Evolutionary conservation across 53 echinoderm and acorn worm species (phyloP), one percentile per base, ranked within the genome.

Genomic region (Actinopyga echinites): DNA sequence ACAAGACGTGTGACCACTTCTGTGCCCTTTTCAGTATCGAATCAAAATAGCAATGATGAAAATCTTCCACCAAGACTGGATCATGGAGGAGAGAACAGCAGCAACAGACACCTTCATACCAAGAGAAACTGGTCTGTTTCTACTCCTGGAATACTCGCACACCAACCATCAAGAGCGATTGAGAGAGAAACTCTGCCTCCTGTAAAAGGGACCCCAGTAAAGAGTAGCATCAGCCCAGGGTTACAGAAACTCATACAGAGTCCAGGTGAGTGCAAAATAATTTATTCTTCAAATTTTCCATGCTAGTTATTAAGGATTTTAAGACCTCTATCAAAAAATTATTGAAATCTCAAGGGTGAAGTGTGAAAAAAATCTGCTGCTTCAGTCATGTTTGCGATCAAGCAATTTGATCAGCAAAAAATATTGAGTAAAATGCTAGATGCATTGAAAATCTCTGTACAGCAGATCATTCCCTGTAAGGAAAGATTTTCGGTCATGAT

Each of bases 191-290:
- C 26, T 9, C 8, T 55, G 56, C 12, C 31, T 28, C 25, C 19
- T 62, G 63, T 29, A 28, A 62, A 28, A 10, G 63, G 12, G 11
- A 62, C 28, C 5, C 49, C 49, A 49, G 57, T 31, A 6, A 55
- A 78, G 5, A 55, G n/a, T 33, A 30, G 36, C 20, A 28, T 78
- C 45, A 78, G 78, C 28, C 78, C 78, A 54, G 57, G 49, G 28
- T 57, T 78, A 32, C 78, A 78, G 78, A 78, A 56, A 30, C 30
- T 78, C 11, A 78, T 28, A 55, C 56, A 57, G 54, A 78, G 53
- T 56, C 78, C 78, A 55, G 78, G 78, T 78, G 30, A 78, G 78
- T 78, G 73, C 19, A 73, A 19, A 28, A 21, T 19, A 21, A 55
- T 15, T 1, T 55, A 55, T 63, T 4, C 31, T 60, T 11, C 15